phyloP scores from a whole-genome alignment of 2,797 vertebrate genomes.

The Gadopsis marmoratus region DNA sequence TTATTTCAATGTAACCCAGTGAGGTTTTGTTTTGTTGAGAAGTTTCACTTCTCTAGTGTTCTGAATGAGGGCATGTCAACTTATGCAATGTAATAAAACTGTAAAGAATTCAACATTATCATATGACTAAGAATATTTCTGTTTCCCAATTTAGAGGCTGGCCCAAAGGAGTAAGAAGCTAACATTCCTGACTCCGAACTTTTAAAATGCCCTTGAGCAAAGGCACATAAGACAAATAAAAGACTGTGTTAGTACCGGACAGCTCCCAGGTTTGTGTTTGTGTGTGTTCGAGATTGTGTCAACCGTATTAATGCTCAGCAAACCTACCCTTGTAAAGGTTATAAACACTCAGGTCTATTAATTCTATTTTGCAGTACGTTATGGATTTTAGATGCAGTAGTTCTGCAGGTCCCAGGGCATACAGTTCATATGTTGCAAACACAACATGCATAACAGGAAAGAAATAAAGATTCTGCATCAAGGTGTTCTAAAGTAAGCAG shows the following conservation, averaged over 20 bases:
- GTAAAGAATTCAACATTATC: neutral
- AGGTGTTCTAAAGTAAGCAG: neutral
- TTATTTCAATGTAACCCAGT: neutral
- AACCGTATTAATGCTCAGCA: neutral
- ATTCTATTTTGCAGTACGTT: neutral
- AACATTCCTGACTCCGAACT: neutral
- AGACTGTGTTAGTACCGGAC: neutral
- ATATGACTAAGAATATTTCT: neutral
- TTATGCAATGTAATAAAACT: neutral
- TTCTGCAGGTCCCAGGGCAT: neutral
- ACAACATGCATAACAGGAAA: neutral
- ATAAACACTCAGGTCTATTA: neutral
- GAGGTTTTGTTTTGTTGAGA: no score
- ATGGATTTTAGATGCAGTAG: neutral
- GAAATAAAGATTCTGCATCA: neutral
- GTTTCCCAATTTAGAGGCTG: neutral
- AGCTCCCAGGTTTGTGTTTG: neutral
- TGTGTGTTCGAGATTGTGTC: neutral
- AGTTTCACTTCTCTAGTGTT: slow-evolving; percentile 22
- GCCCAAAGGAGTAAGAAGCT: neutral
- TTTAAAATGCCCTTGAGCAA: neutral
- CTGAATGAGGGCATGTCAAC: neutral
- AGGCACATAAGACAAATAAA: neutral
- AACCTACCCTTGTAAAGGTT: neutral
- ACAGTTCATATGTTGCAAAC: neutral